Conservation (phyloP, 1,140 invertebrate species). For the Drosophila carrolli region DNA sequence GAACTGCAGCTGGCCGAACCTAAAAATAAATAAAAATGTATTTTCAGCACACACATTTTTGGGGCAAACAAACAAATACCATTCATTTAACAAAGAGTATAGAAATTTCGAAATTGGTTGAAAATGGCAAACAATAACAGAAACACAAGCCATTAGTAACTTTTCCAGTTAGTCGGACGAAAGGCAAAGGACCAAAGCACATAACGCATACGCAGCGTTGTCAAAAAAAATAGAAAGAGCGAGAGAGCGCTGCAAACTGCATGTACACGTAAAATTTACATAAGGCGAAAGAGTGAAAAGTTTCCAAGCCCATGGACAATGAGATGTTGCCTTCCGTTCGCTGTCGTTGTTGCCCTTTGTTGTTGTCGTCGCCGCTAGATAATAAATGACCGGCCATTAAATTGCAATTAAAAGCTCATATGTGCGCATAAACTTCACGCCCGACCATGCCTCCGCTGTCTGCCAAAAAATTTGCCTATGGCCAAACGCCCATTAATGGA, state of each 20-base stretch:
- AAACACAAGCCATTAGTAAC: conserved; percentile 53
- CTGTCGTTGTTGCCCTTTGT: conserved; percentile 46
- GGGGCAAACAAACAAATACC: conserved; percentile 37
- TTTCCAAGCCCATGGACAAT: conserved; percentile 47
- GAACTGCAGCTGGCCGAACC: conserved; percentile 5
- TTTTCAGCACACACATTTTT: conserved; percentile 26
- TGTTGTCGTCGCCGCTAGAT: conserved; percentile 75
- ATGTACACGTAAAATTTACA: conserved; percentile 39
- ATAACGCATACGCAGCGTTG: conserved; percentile 47
- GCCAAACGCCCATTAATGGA: conserved; percentile 63
- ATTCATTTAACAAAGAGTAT: conserved; percentile 35
- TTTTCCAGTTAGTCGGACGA: conserved; percentile 41
- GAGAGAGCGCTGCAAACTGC: background rate
- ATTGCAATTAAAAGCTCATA: conserved; percentile 84
- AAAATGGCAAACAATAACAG: conserved; percentile 43
- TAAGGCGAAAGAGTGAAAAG: conserved; percentile 54
- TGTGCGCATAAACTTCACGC: conserved; percentile 80
- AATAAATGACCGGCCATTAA: conserved; percentile 84
- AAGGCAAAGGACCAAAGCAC: conserved; percentile 7
- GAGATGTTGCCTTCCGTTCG: conserved; percentile 48
- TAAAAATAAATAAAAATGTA: conserved; percentile 26
- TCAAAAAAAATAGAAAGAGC: background rate
- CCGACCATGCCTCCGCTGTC: conserved; percentile 29
- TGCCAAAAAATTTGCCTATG: conserved; percentile 67
- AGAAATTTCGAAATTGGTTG: conserved; percentile 36